These are phyloP conservation scores for Synaphobranchus kaupii DNA, from an alignment of 2,797 vertebrate species.

Conservation along the genomic window DNA sequence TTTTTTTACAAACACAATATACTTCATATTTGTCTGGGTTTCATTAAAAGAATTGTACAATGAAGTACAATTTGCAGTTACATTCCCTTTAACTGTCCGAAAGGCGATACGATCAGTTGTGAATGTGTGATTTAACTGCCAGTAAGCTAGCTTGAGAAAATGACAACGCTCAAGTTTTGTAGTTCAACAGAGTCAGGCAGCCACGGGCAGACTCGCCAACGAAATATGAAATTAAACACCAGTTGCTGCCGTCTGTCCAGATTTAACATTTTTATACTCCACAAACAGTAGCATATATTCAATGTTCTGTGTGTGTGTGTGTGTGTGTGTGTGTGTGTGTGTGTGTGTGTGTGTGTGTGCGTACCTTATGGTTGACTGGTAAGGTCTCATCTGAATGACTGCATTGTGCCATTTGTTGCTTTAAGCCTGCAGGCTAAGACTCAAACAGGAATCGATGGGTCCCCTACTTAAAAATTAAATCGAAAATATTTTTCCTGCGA, in stretches of 20 bases:
- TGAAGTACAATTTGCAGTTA: neutral
- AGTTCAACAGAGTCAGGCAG: neutral
- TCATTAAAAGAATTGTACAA: neutral
- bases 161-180: neutral
- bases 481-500: slow-evolving; percentile 70
- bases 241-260: neutral
- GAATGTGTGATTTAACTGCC: neutral
- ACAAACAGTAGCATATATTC: neutral
- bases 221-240: neutral
- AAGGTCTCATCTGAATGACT: slow-evolving; percentile 14
- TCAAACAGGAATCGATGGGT: slow-evolving; percentile 69
- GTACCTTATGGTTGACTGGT: neutral
- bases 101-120: neutral
- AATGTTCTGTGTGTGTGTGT: neutral
- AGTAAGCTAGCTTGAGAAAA: neutral
- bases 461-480: slow-evolving; percentile 68
- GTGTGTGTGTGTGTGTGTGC: too few species aligned
- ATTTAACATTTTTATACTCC: neutral
- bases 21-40: neutral
- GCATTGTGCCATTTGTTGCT: slow-evolving; percentile 36
- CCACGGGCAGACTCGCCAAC: neutral
- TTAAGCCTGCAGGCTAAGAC: slow-evolving; percentile 55
- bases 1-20: neutral
- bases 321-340: too few species aligned
- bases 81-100: neutral